A percentile compares a stretch with the other conserved stretches of the same genome.
Conservation (phyloP, 2,113 vertebrate species). For the Laterallus jamaicensis region DNA sequence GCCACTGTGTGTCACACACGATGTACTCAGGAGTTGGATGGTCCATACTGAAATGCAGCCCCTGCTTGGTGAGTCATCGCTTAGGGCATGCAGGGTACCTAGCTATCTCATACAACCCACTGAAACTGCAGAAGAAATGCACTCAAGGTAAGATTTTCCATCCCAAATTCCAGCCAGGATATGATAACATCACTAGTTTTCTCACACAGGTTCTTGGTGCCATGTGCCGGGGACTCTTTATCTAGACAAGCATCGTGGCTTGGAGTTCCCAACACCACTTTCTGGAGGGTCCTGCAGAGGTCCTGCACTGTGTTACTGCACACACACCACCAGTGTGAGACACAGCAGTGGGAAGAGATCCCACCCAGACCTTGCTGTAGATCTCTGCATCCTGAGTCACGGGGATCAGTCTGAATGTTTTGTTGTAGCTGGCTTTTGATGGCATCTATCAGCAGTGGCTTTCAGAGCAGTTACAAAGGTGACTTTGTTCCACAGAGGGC, state of each 20-base stretch:
- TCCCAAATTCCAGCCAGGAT: not conserved
- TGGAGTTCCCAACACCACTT: not conserved
- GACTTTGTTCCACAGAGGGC: not conserved
- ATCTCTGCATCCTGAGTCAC: not conserved
- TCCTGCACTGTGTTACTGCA: fast-evolving
- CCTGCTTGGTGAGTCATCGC: not conserved
- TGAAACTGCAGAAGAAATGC: not conserved
- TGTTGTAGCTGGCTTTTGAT: not conserved
- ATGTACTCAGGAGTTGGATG: not conserved
- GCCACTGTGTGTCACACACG: not conserved
- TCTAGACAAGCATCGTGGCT: not conserved
- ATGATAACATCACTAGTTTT: not conserved
- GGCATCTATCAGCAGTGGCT: not conserved
- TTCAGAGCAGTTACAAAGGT: not conserved
- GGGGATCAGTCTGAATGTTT: not conserved
- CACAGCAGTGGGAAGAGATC: not conserved
- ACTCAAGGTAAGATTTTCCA: not conserved
- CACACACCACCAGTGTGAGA: not conserved
- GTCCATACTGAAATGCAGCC: not conserved
- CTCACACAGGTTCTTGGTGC: not conserved
- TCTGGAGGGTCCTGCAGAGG: not conserved
- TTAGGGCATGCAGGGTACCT: not conserved
- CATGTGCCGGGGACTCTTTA: not conserved
- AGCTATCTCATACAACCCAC: not conserved
- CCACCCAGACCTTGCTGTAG: not conserved